Evolutionary conservation across 2,888 invertebrate species (phyloP).

Genomic region (Drosophila niveifrons): DNA sequence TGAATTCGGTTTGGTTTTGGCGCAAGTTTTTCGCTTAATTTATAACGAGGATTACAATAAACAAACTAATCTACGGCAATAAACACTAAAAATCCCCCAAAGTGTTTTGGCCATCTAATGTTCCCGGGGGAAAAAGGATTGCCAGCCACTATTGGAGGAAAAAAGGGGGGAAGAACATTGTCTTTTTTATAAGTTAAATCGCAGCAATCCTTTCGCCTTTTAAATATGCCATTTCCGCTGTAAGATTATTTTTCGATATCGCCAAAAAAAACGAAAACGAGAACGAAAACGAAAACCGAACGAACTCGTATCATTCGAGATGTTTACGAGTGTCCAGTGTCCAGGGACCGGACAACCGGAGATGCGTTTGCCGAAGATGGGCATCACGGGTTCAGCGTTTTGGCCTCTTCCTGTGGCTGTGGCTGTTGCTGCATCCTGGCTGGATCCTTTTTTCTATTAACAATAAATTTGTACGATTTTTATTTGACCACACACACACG

Average conservation of each 20-base stretch:
- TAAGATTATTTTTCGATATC: constrained; percentile 82
- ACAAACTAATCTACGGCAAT: constrained; percentile 84
- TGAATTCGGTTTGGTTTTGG: constrained; percentile 59
- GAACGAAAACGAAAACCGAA: background rate
- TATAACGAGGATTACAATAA: constrained; percentile 84
- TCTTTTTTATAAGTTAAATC: constrained; percentile 79
- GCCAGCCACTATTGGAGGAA: background rate
- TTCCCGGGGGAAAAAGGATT: constrained; percentile 11
- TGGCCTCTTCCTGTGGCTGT: constrained; percentile 29
- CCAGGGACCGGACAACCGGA: constrained; percentile 23
- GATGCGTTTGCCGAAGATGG: constrained; percentile 62
- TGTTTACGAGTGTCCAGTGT: constrained; percentile 76
- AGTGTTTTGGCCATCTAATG: constrained; percentile 59
- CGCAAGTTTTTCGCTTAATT: constrained; percentile 81
- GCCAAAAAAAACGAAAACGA: constrained; percentile 33
- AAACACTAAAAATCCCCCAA: constrained; percentile 83
- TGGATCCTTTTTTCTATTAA: constrained; percentile 82
- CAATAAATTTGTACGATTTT: constrained; percentile 81
- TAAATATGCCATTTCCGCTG: constrained; percentile 80
- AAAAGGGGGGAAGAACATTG: background rate
- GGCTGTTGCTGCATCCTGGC: constrained; percentile 61
- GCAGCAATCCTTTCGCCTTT: constrained; percentile 77
- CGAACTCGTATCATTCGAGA: constrained; percentile 58
- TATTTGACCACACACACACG: constrained; percentile 58
- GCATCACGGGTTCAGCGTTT: constrained; percentile 57